Conservation (phyloP, 1,140 invertebrate species). For the Pararge aegeria region DNA sequence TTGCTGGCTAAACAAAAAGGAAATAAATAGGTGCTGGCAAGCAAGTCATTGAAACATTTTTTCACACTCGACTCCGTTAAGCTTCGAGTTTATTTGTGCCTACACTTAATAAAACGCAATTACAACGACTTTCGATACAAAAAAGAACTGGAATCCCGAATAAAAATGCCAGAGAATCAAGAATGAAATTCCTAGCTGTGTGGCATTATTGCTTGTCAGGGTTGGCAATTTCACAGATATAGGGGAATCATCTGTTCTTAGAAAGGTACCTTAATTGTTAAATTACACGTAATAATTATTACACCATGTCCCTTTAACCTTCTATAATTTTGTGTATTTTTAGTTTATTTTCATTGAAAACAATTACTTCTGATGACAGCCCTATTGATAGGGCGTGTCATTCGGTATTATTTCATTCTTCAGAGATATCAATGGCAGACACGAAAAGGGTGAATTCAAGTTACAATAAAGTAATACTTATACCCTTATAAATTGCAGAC, state of each 20-base stretch:
- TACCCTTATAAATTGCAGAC: constrained; percentile 2
- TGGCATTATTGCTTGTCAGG: background rate
- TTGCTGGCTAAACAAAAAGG: too few species aligned
- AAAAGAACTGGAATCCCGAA: background rate
- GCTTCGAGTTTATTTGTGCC: too few species aligned
- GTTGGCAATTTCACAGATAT: background rate
- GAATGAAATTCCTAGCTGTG: background rate
- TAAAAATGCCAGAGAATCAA: background rate
- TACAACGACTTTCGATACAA: background rate
- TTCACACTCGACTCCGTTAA: too few species aligned
- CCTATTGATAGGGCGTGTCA: constrained; percentile 6
- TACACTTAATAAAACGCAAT: background rate
- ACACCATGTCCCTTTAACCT: too few species aligned
- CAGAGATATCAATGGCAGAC: background rate
- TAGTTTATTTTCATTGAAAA: background rate
- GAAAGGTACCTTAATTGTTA: too few species aligned
- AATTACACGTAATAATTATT: too few species aligned
- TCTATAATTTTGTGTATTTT: too few species aligned
- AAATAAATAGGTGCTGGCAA: too few species aligned
- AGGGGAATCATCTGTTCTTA: too few species aligned
- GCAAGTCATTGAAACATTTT: too few species aligned
- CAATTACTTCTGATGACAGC: background rate
- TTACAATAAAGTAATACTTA: constrained; percentile 12
- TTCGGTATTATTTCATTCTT: constrained; percentile 6
- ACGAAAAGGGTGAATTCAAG: constrained; percentile 8